Evolutionary conservation across 2,797 vertebrate species (phyloP).

Genomic region (Diglossa cyanea): DNA sequence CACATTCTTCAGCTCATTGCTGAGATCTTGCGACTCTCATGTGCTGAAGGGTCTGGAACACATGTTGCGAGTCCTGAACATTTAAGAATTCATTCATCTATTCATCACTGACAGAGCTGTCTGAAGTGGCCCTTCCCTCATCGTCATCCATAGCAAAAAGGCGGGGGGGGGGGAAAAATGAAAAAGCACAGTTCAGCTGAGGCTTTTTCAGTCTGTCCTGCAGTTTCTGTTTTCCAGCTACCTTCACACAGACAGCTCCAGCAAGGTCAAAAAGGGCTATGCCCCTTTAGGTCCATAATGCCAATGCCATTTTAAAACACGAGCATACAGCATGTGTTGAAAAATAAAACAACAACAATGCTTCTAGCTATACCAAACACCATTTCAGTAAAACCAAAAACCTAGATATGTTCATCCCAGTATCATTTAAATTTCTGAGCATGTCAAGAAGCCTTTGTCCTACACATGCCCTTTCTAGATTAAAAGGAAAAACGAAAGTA

Average conservation of each 20-base stretch:
- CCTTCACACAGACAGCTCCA: slow-evolving; percentile 28
- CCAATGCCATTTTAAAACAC: background rate
- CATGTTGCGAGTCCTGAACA: slow-evolving; percentile 67
- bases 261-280: slow-evolving; percentile 45
- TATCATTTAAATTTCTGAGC: background rate
- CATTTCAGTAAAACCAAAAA: background rate
- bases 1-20: slow-evolving; percentile 48
- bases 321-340: background rate
- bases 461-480: background rate
- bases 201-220: slow-evolving; percentile 32
- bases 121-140: slow-evolving; percentile 64
- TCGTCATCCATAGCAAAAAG: slow-evolving; percentile 48
- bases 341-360: background rate
- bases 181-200: slow-evolving; percentile 10
- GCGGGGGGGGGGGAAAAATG: rapidly evolving
- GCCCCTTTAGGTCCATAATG: background rate
- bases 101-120: slow-evolving; percentile 57
- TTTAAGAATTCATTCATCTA: slow-evolving; percentile 71
- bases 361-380: background rate
- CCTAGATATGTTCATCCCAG: background rate
- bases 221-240: slow-evolving; percentile 21
- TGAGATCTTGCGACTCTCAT: slow-evolving; percentile 53
- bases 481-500: background rate
- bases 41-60: slow-evolving; percentile 53
- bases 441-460: slow-evolving; percentile 2